phyloP scores from a whole-genome alignment of 1,140 invertebrate species.

The Drosophila equinoxialis region DNA sequence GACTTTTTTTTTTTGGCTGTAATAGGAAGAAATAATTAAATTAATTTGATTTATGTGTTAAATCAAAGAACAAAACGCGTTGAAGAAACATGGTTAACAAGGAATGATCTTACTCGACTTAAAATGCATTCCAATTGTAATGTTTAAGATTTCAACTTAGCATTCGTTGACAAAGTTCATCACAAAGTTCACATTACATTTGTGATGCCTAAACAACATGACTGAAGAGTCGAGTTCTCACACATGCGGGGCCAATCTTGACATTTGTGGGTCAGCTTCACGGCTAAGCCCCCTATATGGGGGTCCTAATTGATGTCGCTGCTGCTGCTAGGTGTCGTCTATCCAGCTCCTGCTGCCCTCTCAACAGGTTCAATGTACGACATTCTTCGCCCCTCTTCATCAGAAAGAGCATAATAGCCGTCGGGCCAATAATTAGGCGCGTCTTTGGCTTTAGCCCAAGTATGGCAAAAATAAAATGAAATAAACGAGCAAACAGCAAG shows the following conservation, averaged over 20 bases:
- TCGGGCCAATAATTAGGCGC: slow-evolving; percentile 68
- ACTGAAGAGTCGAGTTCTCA: neutral
- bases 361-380: slow-evolving; percentile 53
- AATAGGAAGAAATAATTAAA: too few relatives aligned
- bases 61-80: too few relatives aligned
- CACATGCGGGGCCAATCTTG: slow-evolving; percentile 17
- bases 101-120: too few relatives aligned
- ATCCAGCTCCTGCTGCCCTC: slow-evolving; percentile 11
- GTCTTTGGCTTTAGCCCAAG: slow-evolving; percentile 44
- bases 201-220: neutral
- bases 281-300: neutral
- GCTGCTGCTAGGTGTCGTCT: slow-evolving; percentile 36
- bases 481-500: slow-evolving; percentile 14
- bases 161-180: neutral
- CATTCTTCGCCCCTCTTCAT: neutral
- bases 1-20: too few relatives aligned
- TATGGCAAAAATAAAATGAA: slow-evolving; percentile 18
- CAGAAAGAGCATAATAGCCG: slow-evolving; percentile 24
- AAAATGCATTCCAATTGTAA: neutral
- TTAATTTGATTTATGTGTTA: too few relatives aligned
- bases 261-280: slow-evolving; percentile 32
- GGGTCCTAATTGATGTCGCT: slow-evolving; percentile 42
- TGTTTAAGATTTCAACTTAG: neutral
- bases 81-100: too few relatives aligned
- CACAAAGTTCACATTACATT: neutral